Percentiles rank a stretch among this genome's conserved stretches.
These are phyloP conservation scores for Lasioglossum vierecki DNA, from an alignment of 2,888 invertebrate genomes.

Conservation along the genomic window DNA sequence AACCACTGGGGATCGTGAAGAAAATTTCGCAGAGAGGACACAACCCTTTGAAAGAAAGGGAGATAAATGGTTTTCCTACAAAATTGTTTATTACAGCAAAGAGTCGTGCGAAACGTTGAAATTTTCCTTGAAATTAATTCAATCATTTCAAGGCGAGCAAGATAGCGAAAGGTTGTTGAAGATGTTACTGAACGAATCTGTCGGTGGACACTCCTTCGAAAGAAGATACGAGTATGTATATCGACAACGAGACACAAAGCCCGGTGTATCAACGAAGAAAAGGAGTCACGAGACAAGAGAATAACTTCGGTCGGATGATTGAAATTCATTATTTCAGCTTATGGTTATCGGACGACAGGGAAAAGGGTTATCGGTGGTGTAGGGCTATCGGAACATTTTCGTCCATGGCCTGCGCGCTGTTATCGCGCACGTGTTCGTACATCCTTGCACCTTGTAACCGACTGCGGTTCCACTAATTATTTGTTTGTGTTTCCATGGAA, in stretches of 20 bases:
- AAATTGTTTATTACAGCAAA: background rate
- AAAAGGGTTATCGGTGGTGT: constrained; percentile 66
- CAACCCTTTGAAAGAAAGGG: too few relatives aligned
- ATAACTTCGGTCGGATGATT: constrained; percentile 56
- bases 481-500: background rate
- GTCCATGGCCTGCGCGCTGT: constrained; percentile 15
- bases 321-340: constrained; percentile 62
- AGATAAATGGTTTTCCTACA: background rate
- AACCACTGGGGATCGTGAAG: background rate
- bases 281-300: constrained; percentile 41
- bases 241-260: background rate
- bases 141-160: background rate
- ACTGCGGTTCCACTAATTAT: background rate
- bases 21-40: background rate
- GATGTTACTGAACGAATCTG: background rate
- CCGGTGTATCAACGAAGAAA: constrained; percentile 33
- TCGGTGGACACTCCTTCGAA: background rate
- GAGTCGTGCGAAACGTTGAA: background rate
- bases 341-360: constrained; percentile 54
- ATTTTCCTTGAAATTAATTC: background rate
- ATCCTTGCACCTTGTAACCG: constrained; percentile 30
- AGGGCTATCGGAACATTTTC: constrained; percentile 58
- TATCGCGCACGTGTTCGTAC: constrained; percentile 22
- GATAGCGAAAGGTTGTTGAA: background rate
- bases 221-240: background rate